Percentiles rank a stretch among this genome's conserved stretches.
Evolutionary conservation across 2,797 vertebrate species (phyloP).

Genomic region (Microctenopoma steveboyesi): DNA sequence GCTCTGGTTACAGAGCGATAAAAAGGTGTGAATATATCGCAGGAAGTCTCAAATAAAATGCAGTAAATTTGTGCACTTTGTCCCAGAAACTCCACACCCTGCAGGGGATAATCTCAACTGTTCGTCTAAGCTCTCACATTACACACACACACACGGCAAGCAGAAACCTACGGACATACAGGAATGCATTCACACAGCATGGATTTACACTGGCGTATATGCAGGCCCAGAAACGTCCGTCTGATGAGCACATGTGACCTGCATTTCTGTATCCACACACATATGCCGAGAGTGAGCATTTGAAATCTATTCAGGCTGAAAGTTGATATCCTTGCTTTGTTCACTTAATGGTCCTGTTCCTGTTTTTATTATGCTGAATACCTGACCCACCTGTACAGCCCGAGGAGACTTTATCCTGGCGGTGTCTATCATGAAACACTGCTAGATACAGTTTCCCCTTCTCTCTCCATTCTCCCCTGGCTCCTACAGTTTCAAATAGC

Average conservation of each 20-base stretch:
- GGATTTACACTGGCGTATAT: constrained; percentile 14
- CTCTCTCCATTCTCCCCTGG: constrained; percentile 54
- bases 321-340: constrained; percentile 67
- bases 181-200: constrained; percentile 16
- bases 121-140: constrained; percentile 33
- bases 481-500: constrained; percentile 74
- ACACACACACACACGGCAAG: constrained; percentile 18
- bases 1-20: constrained; percentile 55
- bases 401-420: constrained; percentile 54
- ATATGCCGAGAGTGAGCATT: constrained; percentile 27
- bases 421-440: constrained; percentile 47
- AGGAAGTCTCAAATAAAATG: constrained; percentile 69
- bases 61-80: constrained; percentile 59
- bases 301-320: constrained; percentile 60
- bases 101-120: constrained; percentile 43
- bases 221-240: neutral
- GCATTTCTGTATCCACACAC: constrained; percentile 20
- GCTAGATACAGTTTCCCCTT: constrained; percentile 71
- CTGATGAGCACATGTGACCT: constrained; percentile 8
- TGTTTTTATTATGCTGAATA: constrained; percentile 72
- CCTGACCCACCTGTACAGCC: constrained; percentile 74
- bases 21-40: constrained; percentile 72
- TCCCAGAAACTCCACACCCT: constrained; percentile 59
- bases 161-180: neutral
- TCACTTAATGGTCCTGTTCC: constrained; percentile 72